Evolutionary conservation across 2,113 vertebrate species (phyloP).

Genomic region (Onychorhynchus coronatus): DNA sequence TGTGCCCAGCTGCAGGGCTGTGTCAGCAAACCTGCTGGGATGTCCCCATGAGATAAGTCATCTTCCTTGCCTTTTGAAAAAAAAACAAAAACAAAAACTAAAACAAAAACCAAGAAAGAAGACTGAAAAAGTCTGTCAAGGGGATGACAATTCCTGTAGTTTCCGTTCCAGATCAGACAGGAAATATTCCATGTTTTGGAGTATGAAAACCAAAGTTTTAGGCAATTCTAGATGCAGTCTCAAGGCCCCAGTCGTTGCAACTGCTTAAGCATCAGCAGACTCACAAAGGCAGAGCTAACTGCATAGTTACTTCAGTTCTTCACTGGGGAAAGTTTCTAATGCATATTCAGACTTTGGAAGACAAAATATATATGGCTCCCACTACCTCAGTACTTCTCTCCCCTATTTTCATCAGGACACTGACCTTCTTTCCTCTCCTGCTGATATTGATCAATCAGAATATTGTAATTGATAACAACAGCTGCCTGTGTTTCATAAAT

Average conservation of each 20-base stretch:
- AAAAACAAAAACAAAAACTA: not conserved
- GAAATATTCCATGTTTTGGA: not conserved
- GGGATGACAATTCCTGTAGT: not conserved
- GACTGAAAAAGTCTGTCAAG: accelerated
- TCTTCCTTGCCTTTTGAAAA: not conserved
- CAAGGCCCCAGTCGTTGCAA: not conserved
- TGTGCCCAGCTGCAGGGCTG: not conserved
- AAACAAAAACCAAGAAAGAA: not conserved
- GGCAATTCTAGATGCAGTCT: not conserved
- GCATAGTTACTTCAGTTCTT: not conserved
- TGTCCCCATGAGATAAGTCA: not conserved
- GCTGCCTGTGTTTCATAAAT: not conserved
- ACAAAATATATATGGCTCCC: not conserved
- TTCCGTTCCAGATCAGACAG: not conserved
- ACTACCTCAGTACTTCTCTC: not conserved
- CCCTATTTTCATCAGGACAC: not conserved
- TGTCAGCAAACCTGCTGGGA: not conserved
- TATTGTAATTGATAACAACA: not conserved
- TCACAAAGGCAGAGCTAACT: not conserved
- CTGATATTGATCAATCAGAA: not conserved
- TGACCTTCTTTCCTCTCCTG: not conserved
- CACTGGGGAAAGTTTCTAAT: not conserved
- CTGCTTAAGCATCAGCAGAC: not conserved
- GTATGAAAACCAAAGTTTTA: not conserved
- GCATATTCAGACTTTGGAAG: not conserved